phyloP scores from a whole-genome alignment of 1,140 invertebrate species.

The Camponotus floridanus region DNA sequence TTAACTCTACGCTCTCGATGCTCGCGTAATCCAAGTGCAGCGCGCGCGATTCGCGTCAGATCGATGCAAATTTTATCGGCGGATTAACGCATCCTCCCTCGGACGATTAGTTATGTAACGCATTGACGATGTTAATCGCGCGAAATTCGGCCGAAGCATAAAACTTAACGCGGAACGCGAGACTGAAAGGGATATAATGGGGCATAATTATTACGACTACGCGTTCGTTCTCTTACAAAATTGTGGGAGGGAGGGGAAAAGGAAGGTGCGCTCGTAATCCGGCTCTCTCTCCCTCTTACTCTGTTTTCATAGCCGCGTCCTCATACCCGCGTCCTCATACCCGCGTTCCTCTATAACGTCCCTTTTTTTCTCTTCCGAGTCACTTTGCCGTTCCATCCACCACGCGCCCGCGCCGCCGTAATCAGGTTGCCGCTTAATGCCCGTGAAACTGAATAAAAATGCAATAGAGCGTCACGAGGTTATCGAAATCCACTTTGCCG shows the following conservation, averaged over 20 bases:
- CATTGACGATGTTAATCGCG: constrained; percentile 54
- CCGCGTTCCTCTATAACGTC: constrained; percentile 17
- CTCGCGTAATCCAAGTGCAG: constrained; percentile 20
- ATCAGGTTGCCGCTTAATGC: constrained; percentile 78
- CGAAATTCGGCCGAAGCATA: constrained; percentile 16
- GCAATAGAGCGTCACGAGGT: constrained; percentile 79
- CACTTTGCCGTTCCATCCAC: constrained; percentile 73
- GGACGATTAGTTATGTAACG: constrained; percentile 58
- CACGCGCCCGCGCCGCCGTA: constrained; percentile 68
- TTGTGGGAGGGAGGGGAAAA: constrained; percentile 23
- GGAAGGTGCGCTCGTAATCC: constrained; percentile 60
- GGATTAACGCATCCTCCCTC: constrained; percentile 47
- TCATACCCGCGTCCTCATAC: constrained; percentile 50
- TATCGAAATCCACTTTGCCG: constrained; percentile 81
- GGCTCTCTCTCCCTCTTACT: constrained; percentile 33
- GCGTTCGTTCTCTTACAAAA: neutral
- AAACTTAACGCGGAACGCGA: constrained; percentile 20
- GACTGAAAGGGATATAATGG: neutral
- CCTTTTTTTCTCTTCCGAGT: constrained; percentile 54
- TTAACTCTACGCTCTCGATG: constrained; percentile 18
- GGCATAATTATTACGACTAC: constrained; percentile 46
- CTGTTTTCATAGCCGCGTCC: constrained; percentile 67
- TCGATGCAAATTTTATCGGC: constrained; percentile 47
- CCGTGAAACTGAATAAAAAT: constrained; percentile 80
- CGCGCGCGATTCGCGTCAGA: neutral